Evolutionary conservation across 2,797 vertebrate species (phyloP).

Genomic region (Pangasius krempfi): DNA sequence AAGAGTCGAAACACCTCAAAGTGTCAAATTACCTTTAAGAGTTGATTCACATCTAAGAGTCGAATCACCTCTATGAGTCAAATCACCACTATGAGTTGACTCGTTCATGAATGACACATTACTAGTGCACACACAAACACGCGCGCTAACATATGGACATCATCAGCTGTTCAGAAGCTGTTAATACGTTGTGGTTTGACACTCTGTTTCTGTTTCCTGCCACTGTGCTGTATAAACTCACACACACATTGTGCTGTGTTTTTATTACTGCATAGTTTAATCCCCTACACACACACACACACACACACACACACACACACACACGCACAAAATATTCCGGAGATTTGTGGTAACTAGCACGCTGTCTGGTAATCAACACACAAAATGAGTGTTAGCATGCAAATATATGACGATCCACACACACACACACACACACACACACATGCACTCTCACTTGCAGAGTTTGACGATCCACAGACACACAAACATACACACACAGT

Average conservation of each 20-base stretch:
- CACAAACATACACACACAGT: not conserved
- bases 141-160: constrained; percentile 75
- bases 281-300: constrained; percentile 49
- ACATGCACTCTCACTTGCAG: not conserved
- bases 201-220: constrained; percentile 79
- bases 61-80: not conserved
- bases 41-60: too few relatives aligned
- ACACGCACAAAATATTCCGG: not conserved
- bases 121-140: not conserved
- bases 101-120: not conserved
- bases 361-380: not conserved
- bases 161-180: constrained; percentile 71
- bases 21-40: not conserved
- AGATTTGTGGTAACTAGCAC: constrained; percentile 44
- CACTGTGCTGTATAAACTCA: constrained; percentile 80
- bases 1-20: not conserved
- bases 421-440: constrained; percentile 14
- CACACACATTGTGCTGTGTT: constrained; percentile 81
- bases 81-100: not conserved
- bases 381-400: constrained; percentile 13
- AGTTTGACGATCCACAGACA: constrained; percentile 15
- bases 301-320: not conserved
- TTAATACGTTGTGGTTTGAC: constrained; percentile 78
- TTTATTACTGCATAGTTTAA: constrained; percentile 79
- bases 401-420: not conserved